phyloP scores from a whole-genome alignment of 2,888 invertebrate genomes.

The Oscheius sp. region DNA sequence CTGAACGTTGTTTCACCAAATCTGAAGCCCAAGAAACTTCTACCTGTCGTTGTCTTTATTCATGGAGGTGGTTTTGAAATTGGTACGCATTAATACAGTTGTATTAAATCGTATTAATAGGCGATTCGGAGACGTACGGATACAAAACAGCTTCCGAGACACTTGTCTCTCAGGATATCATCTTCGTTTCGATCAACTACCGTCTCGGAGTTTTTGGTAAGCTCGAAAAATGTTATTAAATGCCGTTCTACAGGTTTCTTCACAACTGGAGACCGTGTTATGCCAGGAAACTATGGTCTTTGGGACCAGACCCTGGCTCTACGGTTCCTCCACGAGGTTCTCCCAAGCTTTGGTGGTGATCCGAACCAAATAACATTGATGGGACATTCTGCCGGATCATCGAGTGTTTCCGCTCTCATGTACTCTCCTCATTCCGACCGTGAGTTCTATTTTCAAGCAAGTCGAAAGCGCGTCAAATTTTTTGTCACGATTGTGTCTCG shows the following conservation, averaged over 20 bases:
- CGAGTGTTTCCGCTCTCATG: slow-evolving; percentile 54
- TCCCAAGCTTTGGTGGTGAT: slow-evolving; percentile 61
- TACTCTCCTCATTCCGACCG: slow-evolving; percentile 62
- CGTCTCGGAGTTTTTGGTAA: slow-evolving; percentile 57
- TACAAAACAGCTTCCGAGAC: slow-evolving; percentile 55
- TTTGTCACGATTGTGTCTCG: too few relatives aligned
- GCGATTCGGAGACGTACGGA: slow-evolving; percentile 49
- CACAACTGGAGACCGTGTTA: slow-evolving; percentile 53
- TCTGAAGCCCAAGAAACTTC: slow-evolving; percentile 41
- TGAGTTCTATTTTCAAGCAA: slow-evolving; percentile 19
- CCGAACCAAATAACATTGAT: slow-evolving; percentile 51
- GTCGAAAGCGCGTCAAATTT: too few relatives aligned
- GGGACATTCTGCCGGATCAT: slow-evolving; percentile 60
- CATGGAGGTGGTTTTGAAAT: slow-evolving; percentile 62
- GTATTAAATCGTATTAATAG: too few relatives aligned
- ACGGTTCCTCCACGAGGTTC: slow-evolving; percentile 57
- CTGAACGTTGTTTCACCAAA: slow-evolving; percentile 58
- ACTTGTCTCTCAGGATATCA: slow-evolving; percentile 55
- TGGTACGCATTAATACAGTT: neutral
- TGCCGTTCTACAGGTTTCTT: slow-evolving; percentile 52
- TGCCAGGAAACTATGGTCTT: slow-evolving; percentile 61
- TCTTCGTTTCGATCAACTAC: slow-evolving; percentile 61
- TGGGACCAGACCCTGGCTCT: slow-evolving; percentile 61
- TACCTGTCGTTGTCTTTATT: slow-evolving; percentile 57
- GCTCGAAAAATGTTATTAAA: neutral